Evolutionary conservation across 2,113 vertebrate species (phyloP), one percentile per base, ranked within the genome.

Genomic region (Micromys minutus): DNA sequence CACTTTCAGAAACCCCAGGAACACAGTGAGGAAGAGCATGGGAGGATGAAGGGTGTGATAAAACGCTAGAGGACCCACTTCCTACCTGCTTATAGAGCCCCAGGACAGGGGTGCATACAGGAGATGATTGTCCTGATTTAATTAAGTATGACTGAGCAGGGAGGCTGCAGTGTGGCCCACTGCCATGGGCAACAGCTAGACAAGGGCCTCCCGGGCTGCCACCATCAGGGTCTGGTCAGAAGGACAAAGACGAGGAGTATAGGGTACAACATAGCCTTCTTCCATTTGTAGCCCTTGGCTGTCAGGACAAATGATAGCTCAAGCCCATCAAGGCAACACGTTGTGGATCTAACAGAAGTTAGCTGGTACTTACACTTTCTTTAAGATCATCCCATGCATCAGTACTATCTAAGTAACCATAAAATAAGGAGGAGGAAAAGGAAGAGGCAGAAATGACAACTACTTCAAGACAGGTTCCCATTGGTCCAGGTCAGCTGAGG

Each of bases 331-430:
- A 57, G 80, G 72, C 91, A 63, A 90, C 63, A 29, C 1, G 7
- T 1, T 34, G 65, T 3, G 63, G 61, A 75, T 16, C 65, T 92
- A 59, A 76, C 31, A 75, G 39, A 83, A 80, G 26, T 65, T 92
- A 47, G 21, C 26, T 24, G 21, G 42, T 39, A 22, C 34, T 83
- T 45, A 87, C 0, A 39, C 45, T 24, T 89, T 75, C 74, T 89
- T 84, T 75, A 36, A 94, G 76, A 94, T 83, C 59, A 89, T 72
- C 93, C 45, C 59, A 59, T 39, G n/a, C 13, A 87, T 61, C 84
- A 88, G 16, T 52, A 77, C 47, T 34, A 52, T 77, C 26, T 79
- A 76, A 61, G 17, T 19, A 93, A 79, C 6, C 72, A 10, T 11
- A 29, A 31, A 19, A 1, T 24, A 24, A 50, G 10, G 50, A 50